Evolutionary conservation across 1,140 invertebrate genomes (phyloP).

Genomic region (Brachionus koreanus): DNA sequence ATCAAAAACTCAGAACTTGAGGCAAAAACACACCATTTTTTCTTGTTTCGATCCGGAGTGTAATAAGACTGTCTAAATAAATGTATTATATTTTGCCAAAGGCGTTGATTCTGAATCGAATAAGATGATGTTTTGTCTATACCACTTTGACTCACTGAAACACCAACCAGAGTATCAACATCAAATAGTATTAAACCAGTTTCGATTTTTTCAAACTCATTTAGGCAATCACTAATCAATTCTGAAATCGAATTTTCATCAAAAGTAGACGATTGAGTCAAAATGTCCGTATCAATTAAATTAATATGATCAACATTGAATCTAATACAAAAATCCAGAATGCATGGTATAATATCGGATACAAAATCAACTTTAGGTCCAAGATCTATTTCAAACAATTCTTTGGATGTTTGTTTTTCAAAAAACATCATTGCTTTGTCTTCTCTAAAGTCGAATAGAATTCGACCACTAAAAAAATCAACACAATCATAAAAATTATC

Average conservation of each 20-base stretch:
- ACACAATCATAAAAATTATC: background rate
- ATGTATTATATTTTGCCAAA: background rate
- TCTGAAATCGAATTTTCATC: background rate
- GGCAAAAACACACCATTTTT: background rate
- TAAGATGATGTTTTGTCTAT: background rate
- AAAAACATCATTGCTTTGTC: background rate
- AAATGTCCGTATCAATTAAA: background rate
- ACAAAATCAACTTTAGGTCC: background rate
- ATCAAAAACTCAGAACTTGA: background rate
- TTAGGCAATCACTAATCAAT: background rate
- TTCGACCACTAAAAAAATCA: background rate
- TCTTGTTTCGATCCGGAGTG: background rate
- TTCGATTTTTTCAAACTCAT: background rate
- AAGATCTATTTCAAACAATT: background rate
- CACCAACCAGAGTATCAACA: background rate
- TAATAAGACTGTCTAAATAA: background rate
- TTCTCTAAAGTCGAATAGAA: background rate
- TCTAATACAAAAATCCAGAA: background rate
- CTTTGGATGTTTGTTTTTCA: background rate
- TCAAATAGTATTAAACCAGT: background rate
- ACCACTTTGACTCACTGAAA: background rate
- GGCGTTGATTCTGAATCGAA: background rate
- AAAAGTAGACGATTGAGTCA: background rate
- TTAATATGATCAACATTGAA: background rate
- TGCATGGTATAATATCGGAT: background rate